phyloP scores from a whole-genome alignment of 1,140 invertebrate species.

The Drosophila tristis region DNA sequence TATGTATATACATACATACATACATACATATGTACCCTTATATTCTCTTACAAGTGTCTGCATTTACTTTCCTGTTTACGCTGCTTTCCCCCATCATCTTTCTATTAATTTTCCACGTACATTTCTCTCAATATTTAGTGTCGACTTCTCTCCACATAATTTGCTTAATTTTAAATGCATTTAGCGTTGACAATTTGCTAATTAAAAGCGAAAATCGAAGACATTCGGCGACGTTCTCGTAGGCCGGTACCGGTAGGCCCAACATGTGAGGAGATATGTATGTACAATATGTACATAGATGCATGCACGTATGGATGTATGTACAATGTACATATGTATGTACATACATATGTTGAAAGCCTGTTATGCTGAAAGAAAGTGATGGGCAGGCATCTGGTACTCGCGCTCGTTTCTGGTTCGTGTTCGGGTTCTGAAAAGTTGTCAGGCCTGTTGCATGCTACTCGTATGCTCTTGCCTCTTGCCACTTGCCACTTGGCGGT shows the following conservation, averaged over 20 bases:
- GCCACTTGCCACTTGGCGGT: no score
- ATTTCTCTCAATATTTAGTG: conserved; percentile 16
- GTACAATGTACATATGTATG: no score
- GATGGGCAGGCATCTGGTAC: conserved; percentile 36
- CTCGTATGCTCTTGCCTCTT: no score
- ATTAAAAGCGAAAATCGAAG: conserved; percentile 58
- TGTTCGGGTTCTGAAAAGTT: conserved; percentile 58
- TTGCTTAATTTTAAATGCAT: conserved; percentile 47
- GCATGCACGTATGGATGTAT: no score
- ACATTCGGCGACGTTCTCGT: conserved; percentile 40
- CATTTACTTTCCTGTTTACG: conserved; percentile 18
- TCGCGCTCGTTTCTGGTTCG: conserved; percentile 23
- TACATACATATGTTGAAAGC: conserved; percentile 19
- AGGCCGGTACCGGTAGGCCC: conserved; percentile 1
- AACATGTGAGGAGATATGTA: not conserved
- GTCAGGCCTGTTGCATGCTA: conserved; percentile 46
- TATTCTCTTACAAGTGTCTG: no score
- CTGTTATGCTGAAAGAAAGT: conserved; percentile 59
- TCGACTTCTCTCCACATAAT: conserved; percentile 52
- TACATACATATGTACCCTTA: no score
- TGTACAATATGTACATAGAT: not conserved
- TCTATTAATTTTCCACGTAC: not conserved
- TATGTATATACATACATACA: no score
- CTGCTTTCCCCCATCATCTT: conserved; percentile 18
- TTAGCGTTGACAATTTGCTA: conserved; percentile 37